Conservation (phyloP, 2,113 vertebrate species). For the Myrmecophaga tridactyla region DNA sequence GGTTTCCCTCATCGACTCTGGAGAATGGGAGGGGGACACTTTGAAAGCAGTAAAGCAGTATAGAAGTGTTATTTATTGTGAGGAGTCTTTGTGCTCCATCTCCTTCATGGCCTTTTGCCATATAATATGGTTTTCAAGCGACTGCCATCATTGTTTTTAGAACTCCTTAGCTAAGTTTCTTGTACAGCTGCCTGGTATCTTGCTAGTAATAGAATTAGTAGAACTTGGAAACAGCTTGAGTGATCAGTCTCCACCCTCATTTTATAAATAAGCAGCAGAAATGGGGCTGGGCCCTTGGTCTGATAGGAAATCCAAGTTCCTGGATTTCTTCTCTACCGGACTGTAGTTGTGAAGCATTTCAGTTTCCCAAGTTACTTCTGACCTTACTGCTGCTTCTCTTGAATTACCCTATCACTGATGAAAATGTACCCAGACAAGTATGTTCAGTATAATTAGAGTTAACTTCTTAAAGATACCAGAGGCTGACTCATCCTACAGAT, state of each 20-base stretch:
- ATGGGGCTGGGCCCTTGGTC: background rate
- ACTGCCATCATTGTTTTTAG: background rate
- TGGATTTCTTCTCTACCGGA: background rate
- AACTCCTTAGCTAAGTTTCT: background rate
- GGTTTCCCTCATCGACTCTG: background rate
- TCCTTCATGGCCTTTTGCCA: background rate
- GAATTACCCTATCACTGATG: accelerated
- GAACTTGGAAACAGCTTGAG: background rate
- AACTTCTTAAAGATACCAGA: background rate
- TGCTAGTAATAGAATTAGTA: background rate
- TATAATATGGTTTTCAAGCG: background rate
- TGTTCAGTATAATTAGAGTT: background rate
- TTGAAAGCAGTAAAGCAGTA: accelerated
- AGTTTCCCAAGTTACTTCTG: background rate
- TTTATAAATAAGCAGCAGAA: background rate
- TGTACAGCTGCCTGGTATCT: too few relatives aligned
- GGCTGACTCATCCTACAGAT: background rate
- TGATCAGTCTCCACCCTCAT: accelerated
- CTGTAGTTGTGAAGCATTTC: background rate
- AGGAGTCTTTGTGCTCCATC: background rate
- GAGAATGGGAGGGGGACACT: background rate
- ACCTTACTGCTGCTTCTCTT: background rate
- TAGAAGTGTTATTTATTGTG: accelerated
- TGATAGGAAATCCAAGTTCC: background rate
- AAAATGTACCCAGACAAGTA: background rate